Base-by-base conservation (phyloP, 64 coral and sea anemone species). In the Porites lutea region DNA sequence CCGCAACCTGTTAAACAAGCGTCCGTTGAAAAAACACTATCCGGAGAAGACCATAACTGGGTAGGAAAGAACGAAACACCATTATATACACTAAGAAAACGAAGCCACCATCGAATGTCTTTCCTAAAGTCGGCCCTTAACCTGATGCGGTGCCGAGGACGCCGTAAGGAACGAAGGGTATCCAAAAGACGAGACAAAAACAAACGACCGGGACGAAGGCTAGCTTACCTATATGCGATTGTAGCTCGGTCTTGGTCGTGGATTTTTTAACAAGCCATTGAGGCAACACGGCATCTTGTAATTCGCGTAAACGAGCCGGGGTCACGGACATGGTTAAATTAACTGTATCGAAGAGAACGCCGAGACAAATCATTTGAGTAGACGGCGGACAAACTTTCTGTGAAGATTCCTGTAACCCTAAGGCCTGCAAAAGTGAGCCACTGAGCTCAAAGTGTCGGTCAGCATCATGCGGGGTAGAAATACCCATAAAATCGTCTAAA, bases 401-500 rank as follows among this genome's bases (percentile, higher is more conserved):
- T 37, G 27, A 37, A 37, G 27, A 37, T 37, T 37, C 27, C 27
- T 37, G 27, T 37, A 37, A 37, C 7, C 12, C 8, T 20, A 23
- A 48, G 9, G 62, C 82, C 6, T 86, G 64, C 2, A 7, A 4
- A 5, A 9, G 3, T 4, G 82, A 86, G n/a, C 68, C 82, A n/a
- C 48, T 18, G 8, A 70, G 16, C 14, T 14, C 82, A 4, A 65
- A 4, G 63, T 37, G 13, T 86, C 12, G 2, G 11, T 2, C 6
- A 71, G 18, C 4, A 18, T 2, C 0, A 5, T 19, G 13, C 82
- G 63, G 12, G 2, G 3, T 4, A 13, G 22, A 6, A 18, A 86
- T 49, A 48, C 48, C 82, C 3, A 86, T 86, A 37, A 86, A 86
- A 22, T 86, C 64, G 45, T 86, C 82, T 19, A 86, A 22, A 86